These are phyloP conservation scores for Camponotus fellah DNA, from an alignment of 2,888 invertebrate species.

Conservation along the genomic window DNA sequence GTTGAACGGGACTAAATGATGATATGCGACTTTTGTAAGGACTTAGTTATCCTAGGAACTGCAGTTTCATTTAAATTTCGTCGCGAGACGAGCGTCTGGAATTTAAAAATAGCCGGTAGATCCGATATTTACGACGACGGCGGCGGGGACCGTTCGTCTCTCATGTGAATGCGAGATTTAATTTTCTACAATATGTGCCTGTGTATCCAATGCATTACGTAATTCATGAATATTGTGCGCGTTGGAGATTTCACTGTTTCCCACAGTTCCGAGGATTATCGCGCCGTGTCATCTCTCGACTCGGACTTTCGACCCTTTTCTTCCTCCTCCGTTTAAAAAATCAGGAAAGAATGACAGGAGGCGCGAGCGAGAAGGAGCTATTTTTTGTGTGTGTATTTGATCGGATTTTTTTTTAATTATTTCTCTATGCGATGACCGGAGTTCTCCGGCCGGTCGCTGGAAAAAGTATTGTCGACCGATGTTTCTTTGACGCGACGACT, in stretches of 20 bases:
- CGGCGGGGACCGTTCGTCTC: slow-evolving; percentile 17
- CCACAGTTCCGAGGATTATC: slow-evolving; percentile 71
- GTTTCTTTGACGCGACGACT: slow-evolving; percentile 25
- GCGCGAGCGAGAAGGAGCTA: slow-evolving; percentile 18
- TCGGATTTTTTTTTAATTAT: slow-evolving; percentile 62
- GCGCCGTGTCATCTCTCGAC: slow-evolving; percentile 67
- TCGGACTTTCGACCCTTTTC: slow-evolving; percentile 55
- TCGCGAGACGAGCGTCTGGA: slow-evolving; percentile 11
- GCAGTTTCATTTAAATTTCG: slow-evolving; percentile 51
- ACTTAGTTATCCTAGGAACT: slow-evolving; percentile 26
- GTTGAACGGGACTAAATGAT: slow-evolving; percentile 1
- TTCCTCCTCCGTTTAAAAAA: slow-evolving; percentile 4
- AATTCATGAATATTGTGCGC: slow-evolving; percentile 69
- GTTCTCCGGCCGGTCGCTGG: slow-evolving; percentile 13
- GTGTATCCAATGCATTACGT: slow-evolving; percentile 56
- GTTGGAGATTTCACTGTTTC: slow-evolving; percentile 67
- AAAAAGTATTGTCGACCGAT: slow-evolving; percentile 66
- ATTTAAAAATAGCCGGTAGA: slow-evolving; percentile 51
- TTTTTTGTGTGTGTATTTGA: slow-evolving; percentile 61
- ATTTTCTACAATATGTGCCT: slow-evolving; percentile 68
- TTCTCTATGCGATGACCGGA: slow-evolving; percentile 30
- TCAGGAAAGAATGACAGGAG: slow-evolving; percentile 48
- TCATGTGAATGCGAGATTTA: slow-evolving; percentile 63
- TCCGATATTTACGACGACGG: slow-evolving; percentile 69
- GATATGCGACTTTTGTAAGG: slow-evolving; percentile 40